A percentile compares a stretch with the other conserved stretches of the same genome.
These are phyloP conservation scores for Lipophrys pholis DNA, from an alignment of 2,113 vertebrate species.

Conservation along the genomic window DNA sequence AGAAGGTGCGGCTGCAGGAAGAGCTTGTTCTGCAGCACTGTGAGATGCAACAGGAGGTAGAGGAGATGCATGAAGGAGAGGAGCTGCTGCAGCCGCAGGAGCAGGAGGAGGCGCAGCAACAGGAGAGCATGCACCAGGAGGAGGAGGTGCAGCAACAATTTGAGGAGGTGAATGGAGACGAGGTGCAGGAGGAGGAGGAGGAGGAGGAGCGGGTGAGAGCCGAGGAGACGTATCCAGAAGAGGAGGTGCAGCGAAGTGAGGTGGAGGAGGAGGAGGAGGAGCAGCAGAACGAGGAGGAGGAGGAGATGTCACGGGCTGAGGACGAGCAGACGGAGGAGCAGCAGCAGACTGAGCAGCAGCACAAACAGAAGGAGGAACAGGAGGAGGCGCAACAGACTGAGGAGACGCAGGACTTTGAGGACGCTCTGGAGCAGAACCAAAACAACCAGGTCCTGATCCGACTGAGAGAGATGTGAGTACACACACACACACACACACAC, in stretches of 20 bases:
- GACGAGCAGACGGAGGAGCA: slow-evolving; percentile 1
- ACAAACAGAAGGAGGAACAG: not conserved
- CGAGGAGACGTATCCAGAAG: slow-evolving; percentile 2
- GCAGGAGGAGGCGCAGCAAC: not conserved
- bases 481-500: not conserved
- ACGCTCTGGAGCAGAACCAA: slow-evolving; percentile 64
- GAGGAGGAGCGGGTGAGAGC: not conserved
- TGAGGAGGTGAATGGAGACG: too few species aligned
- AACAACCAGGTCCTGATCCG: slow-evolving; percentile 73
- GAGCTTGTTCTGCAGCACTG: not conserved
- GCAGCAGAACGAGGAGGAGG: not conserved
- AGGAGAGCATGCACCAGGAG: too few species aligned
- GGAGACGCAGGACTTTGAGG: slow-evolving; percentile 57
- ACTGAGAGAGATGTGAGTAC: slow-evolving; percentile 78
- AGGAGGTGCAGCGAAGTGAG: slow-evolving; percentile 13
- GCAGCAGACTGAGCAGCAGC: slow-evolving; percentile 8
- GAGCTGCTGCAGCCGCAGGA: not conserved
- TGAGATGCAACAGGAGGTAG: slow-evolving; percentile 4
- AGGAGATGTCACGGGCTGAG: slow-evolving; percentile 4
- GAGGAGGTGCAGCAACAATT: not conserved
- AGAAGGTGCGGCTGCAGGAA: not conserved
- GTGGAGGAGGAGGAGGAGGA: slow-evolving; percentile 1
- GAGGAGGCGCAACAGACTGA: slow-evolving; percentile 25
- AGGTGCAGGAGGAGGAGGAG: not conserved
- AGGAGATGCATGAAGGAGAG: not conserved